A percentile compares a stretch with the other conserved stretches of the same genome.
These are phyloP conservation scores for Drosophila pectinifera DNA, from an alignment of 1,140 invertebrate species.

Conservation along the genomic window DNA sequence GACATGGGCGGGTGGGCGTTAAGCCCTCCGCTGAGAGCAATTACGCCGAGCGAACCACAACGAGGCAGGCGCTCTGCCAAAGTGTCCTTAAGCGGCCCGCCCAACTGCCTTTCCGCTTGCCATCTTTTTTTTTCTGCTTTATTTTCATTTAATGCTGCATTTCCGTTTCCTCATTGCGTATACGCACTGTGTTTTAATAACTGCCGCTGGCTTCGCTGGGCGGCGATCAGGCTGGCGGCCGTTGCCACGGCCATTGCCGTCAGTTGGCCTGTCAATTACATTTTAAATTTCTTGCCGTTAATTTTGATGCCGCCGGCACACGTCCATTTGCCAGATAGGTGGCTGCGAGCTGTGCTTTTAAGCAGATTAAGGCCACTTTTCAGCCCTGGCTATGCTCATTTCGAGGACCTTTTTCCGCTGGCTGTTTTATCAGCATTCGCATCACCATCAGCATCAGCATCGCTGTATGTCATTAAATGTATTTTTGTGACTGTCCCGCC, in stretches of 20 bases:
- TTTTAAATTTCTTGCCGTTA: conserved; percentile 80
- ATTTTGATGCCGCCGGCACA: conserved; percentile 68
- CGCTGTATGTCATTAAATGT: conserved; percentile 67
- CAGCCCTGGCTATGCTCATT: conserved; percentile 47
- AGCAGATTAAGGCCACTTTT: conserved; percentile 75
- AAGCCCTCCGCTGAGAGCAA: conserved; percentile 75
- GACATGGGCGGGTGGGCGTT: conserved; percentile 18
- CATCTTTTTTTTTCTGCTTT: conserved; percentile 52
- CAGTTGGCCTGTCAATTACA: conserved; percentile 81
- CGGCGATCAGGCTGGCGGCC: conserved; percentile 40
- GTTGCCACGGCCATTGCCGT: conserved; percentile 38
- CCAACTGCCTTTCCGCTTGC: too few species aligned
- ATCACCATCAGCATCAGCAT: conserved; percentile 1
- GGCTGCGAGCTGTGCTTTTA: conserved; percentile 57
- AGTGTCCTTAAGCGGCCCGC: conserved; percentile 53
- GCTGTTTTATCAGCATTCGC: conserved; percentile 52
- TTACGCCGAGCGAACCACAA: conserved; percentile 62
- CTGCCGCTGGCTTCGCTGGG: conserved; percentile 42
- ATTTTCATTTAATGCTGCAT: conserved; percentile 80
- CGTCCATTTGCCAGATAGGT: conserved; percentile 26
- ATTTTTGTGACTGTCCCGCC: conserved; percentile 65
- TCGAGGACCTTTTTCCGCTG: conserved; percentile 48
- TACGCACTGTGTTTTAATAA: conserved; percentile 79
- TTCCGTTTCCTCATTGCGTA: conserved; percentile 71
- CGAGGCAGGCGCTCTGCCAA: conserved; percentile 39